Evolutionary conservation across 2,113 vertebrate genomes (phyloP), one percentile per base, ranked within the genome.

Genomic region (Perca schrenkii): DNA sequence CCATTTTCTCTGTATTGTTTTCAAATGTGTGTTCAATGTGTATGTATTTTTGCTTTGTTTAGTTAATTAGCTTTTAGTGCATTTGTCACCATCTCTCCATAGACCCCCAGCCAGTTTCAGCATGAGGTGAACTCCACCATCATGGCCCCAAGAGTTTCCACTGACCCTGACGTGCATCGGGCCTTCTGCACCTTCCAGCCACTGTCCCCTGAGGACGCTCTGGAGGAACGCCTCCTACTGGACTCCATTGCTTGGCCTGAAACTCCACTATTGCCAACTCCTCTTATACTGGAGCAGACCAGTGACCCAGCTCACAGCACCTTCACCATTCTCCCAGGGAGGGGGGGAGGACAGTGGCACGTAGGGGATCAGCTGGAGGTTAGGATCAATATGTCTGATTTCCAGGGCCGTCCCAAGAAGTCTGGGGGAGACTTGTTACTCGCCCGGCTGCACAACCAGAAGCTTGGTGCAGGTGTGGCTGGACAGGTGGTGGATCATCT

Each of bases 361-460:
- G 93, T 97, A 50, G 98, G 97, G 2, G 96, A 96, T 83, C 84
- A 95, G 84, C 84, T 99, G 66, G 94, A 97, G 74, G 96, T 97
- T 7, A 88, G 94, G 0, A 96, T 99, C 49, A 94, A 90, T 0
- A 88, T 97, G 76, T 94, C 88, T 6, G 96, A 99, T 89, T 98
- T 96, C 91, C 88, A 94, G 60, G 96, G 96, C 6, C 92, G 86
- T 43, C 95, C 96, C 58, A 99, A 97, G 89, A 94, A 83, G 47
- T 95, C 96, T 8, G 97, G 98, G 0, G 97, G 97, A 57, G 97
- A 99, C 86, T 96, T 97, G 31, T 88, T 99, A 56, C 91, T 97
- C 56, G 96, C 96, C 31, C 90, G 96, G 57, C 95, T 99, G 74
- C 95, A 97, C 86, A 96, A 95, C 21, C 93, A 91, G 1, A 73